These are phyloP conservation scores for Lampropteryx suffumata DNA, from an alignment of 2,888 invertebrate species.

Conservation along the genomic window DNA sequence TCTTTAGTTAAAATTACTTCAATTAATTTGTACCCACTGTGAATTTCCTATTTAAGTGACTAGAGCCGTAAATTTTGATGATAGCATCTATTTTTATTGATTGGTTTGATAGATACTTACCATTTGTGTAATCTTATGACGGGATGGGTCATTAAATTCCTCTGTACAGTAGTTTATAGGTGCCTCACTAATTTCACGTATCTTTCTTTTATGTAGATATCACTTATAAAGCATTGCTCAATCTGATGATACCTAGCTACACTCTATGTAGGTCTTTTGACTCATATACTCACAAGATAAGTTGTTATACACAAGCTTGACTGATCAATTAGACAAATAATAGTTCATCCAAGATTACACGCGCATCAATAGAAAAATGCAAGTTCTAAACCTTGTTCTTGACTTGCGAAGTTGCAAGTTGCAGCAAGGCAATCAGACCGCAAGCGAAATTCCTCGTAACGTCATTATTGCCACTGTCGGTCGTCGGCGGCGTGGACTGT, in stretches of 20 bases:
- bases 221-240: no score
- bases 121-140: conserved; percentile 29
- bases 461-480: conserved; percentile 40
- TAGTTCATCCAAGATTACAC: no score
- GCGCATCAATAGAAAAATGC: no score
- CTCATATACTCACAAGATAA: no score
- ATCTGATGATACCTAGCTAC: no score
- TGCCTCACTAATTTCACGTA: not conserved
- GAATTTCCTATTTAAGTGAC: conserved; percentile 24
- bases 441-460: conserved; percentile 53
- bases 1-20: conserved; percentile 38
- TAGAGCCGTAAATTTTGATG: conserved; percentile 38
- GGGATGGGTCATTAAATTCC: conserved; percentile 17
- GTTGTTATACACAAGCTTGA: no score
- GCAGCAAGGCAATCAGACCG: conserved; percentile 35
- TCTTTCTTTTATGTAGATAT: not conserved
- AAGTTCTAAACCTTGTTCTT: not conserved
- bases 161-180: conserved; percentile 4
- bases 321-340: no score
- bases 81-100: conserved; percentile 48
- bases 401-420: no score
- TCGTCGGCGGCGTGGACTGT: not conserved
- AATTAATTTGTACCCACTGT: conserved; percentile 39
- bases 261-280: no score
- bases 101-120: conserved; percentile 19